phyloP scores from a whole-genome alignment of 92 coral and sea anemone species.

The Meandrina meandrites region DNA sequence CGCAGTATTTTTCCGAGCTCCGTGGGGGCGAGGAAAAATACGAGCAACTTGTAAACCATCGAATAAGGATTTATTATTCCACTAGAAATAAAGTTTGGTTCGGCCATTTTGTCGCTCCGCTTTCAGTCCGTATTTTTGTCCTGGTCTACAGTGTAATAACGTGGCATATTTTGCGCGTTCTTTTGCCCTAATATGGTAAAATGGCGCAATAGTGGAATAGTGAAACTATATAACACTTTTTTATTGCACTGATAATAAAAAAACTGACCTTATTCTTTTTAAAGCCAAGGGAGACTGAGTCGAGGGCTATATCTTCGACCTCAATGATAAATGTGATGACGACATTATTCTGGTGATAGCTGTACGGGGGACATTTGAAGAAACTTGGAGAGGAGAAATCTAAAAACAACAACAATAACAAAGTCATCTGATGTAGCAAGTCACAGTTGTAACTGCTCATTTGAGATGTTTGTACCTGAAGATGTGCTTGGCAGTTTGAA shows the following conservation, averaged over 20 bases:
- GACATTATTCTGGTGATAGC: conserved; percentile 81
- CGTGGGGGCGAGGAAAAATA: no score
- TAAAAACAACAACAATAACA: conserved; percentile 14
- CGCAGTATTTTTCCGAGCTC: no score
- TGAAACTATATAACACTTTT: no score
- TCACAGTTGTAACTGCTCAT: background rate
- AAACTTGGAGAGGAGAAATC: conserved; percentile 82
- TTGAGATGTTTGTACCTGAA: conserved; percentile 1
- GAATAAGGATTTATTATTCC: no score
- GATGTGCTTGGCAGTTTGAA: conserved; percentile 16
- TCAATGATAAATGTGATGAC: conserved; percentile 75
- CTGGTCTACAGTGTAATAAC: no score
- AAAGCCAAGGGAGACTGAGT: conserved; percentile 88
- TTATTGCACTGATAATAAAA: background rate
- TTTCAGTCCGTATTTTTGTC: no score
- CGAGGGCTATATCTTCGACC: conserved; percentile 73
- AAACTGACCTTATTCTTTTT: conserved; percentile 79
- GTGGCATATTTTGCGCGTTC: no score
- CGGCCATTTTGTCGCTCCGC: no score
- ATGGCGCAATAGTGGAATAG: no score
- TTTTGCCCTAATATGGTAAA: no score
- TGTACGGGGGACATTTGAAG: conserved; percentile 86
- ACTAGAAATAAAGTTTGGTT: no score
- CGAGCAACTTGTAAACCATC: no score
- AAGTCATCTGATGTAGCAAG: background rate